Evolutionary conservation across 2,888 invertebrate species (phyloP).

Genomic region (Lordiphosa fenestrarum): DNA sequence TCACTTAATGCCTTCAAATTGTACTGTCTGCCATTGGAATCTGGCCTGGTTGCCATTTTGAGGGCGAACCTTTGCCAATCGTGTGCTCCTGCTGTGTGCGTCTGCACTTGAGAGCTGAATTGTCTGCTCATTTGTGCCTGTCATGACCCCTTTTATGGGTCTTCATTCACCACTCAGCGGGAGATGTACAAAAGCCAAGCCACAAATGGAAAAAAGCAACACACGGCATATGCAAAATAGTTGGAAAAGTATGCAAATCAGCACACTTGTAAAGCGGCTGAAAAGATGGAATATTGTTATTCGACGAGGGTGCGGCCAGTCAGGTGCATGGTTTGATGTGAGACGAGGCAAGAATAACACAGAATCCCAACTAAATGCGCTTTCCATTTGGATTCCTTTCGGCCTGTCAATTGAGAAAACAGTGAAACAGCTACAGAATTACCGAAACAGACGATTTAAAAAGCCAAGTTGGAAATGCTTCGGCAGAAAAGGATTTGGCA

Average conservation of each 20-base stretch:
- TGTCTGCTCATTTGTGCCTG: constrained; percentile 47
- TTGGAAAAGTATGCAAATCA: constrained; percentile 68
- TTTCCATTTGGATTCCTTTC: constrained; percentile 42
- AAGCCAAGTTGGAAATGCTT: constrained; percentile 64
- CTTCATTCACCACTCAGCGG: constrained; percentile 41
- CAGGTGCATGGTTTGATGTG: too few species aligned
- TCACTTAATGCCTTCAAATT: constrained; percentile 8
- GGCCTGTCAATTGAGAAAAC: constrained; percentile 40
- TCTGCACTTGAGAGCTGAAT: constrained; percentile 36
- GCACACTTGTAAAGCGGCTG: constrained; percentile 5
- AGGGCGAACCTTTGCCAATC: constrained; percentile 13
- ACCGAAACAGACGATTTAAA: constrained; percentile 36
- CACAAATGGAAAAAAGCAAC: constrained; percentile 2
- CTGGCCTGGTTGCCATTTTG: constrained; percentile 15
- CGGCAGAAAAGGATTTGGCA: constrained; percentile 60
- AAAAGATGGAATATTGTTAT: constrained; percentile 11
- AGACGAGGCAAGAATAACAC: constrained; percentile 40
- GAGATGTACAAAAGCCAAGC: constrained; percentile 41
- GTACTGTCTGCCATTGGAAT: constrained; percentile 8
- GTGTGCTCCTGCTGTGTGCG: constrained; percentile 23
- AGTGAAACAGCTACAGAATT: constrained; percentile 18
- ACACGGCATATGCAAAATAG: constrained; percentile 53
- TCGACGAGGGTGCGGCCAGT: too few species aligned
- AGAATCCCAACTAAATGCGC: constrained; percentile 59
- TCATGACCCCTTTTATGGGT: constrained; percentile 29